A percentile compares a stretch with the other conserved stretches of the same genome.
phyloP scores from a whole-genome alignment of 1,140 invertebrate genomes.

The Zophobas morio region DNA sequence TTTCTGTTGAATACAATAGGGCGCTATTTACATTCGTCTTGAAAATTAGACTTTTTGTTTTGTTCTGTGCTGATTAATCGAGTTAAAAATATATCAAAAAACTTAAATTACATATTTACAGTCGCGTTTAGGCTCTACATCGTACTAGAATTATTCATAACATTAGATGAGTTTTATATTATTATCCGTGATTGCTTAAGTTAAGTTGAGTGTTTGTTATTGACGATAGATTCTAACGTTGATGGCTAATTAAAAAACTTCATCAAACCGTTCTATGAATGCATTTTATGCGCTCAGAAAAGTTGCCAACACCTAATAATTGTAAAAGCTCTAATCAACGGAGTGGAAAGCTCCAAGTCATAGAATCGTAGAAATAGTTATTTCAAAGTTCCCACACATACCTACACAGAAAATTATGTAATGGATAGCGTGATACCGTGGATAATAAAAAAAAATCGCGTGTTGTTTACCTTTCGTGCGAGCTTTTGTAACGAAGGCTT shows the following conservation, averaged over 20 bases:
- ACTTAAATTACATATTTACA: no score
- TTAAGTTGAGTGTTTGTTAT: no score
- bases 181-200: no score
- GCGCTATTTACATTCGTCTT: no score
- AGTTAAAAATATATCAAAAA: no score
- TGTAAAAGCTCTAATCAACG: slow-evolving; percentile 6
- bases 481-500: slow-evolving; percentile 19
- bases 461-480: slow-evolving; percentile 31
- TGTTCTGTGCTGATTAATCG: no score
- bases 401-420: slow-evolving; percentile 26
- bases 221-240: no score
- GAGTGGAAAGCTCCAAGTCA: neutral
- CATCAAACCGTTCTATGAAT: neutral
- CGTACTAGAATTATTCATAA: no score
- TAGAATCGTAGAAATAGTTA: slow-evolving; percentile 8
- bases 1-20: no score
- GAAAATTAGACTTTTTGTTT: no score
- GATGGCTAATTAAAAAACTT: neutral
- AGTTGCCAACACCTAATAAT: neutral
- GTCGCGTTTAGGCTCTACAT: no score
- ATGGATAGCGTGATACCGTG: slow-evolving; percentile 24
- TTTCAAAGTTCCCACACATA: slow-evolving; percentile 14
- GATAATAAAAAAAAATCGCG: slow-evolving; percentile 37
- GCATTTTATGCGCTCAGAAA: neutral
- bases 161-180: no score